Conservation (phyloP, 1,140 invertebrate species). For the Liolophura sinensis region DNA sequence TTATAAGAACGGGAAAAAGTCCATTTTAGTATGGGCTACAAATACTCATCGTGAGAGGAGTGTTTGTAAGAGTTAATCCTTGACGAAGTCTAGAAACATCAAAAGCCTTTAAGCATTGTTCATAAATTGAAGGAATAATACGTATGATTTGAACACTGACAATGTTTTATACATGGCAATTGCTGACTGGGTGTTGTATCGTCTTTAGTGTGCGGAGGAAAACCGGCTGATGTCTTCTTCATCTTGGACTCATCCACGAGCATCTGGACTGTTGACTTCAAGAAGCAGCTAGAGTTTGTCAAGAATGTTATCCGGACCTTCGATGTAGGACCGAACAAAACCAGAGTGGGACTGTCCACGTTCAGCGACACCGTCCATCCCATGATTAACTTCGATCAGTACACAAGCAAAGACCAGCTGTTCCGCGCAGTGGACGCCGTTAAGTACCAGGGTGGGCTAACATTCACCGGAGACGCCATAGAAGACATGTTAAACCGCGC, state of each 20-base stretch:
- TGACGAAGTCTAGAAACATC: background rate
- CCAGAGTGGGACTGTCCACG: conserved; percentile 27
- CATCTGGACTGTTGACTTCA: conserved; percentile 33
- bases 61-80: background rate
- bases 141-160: background rate
- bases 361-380: conserved; percentile 22
- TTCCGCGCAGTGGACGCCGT: conserved; percentile 17
- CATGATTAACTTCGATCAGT: conserved; percentile 23
- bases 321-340: conserved; percentile 27
- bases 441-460: conserved; percentile 17
- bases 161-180: background rate
- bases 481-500: conserved; percentile 9
- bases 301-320: conserved; percentile 30
- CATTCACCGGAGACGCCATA: conserved; percentile 26
- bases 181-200: background rate
- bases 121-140: background rate
- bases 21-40: too few relatives aligned
- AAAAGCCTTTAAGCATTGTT: background rate
- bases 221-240: conserved; percentile 43
- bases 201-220: conserved; percentile 29
- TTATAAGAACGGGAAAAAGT: too few relatives aligned
- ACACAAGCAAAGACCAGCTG: conserved; percentile 17
- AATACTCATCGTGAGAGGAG: too few relatives aligned
- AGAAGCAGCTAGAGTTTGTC: conserved; percentile 33
- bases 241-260: conserved; percentile 40